phyloP scores from a whole-genome alignment of 2,888 invertebrate species.

The Acholoe squamosa region DNA sequence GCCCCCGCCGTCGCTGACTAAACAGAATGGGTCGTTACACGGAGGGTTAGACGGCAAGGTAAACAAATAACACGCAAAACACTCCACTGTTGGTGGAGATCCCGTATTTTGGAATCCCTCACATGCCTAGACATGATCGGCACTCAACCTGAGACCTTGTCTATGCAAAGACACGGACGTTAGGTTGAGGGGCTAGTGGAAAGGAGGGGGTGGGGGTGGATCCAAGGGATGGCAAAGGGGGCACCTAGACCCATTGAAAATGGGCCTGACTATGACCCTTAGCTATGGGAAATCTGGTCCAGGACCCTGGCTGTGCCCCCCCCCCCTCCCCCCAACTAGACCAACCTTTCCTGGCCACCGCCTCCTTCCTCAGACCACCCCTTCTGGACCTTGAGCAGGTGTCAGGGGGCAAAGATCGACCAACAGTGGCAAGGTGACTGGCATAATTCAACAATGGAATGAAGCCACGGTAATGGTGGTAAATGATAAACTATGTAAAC shows the following conservation, averaged over 20 bases:
- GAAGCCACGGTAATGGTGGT: not conserved
- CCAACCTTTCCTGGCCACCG: too few relatives aligned
- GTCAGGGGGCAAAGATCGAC: too few relatives aligned
- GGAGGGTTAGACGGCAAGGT: not conserved
- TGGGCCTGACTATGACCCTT: too few relatives aligned
- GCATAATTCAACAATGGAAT: not conserved
- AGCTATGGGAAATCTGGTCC: too few relatives aligned
- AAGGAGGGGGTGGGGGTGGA: not conserved
- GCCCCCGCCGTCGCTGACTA: constrained; percentile 12
- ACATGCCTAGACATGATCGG: constrained; percentile 11
- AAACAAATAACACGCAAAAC: constrained; percentile 2
- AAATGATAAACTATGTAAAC: constrained; percentile 33
- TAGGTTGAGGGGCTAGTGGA: not conserved
- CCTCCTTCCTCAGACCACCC: too few relatives aligned
- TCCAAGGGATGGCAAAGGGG: too few relatives aligned
- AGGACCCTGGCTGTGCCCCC: too few relatives aligned
- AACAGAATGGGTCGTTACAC: constrained; percentile 10
- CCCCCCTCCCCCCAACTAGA: not conserved
- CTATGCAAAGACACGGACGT: not conserved
- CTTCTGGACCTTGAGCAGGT: too few relatives aligned
- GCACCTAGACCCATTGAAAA: too few relatives aligned
- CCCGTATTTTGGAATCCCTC: not conserved
- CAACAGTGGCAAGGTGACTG: not conserved
- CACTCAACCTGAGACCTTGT: not conserved
- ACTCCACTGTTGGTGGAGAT: not conserved